Evolutionary conservation across 2,797 vertebrate species (phyloP), one percentile per base, ranked within the genome.

Genomic region (Ataeniobius toweri): DNA sequence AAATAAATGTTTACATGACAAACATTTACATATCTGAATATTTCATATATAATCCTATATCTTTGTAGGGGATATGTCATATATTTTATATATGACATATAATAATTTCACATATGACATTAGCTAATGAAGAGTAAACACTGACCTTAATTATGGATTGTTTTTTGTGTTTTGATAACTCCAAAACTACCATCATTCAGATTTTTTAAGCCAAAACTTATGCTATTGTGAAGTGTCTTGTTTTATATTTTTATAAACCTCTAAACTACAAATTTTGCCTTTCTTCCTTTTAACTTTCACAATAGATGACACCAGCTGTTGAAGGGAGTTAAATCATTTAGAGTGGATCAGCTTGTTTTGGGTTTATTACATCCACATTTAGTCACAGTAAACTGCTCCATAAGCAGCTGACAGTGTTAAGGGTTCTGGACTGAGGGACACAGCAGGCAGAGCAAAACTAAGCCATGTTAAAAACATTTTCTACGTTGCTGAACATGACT

Each of bases 371-470:
- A 78, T 31, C 28, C 22, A 71, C 20, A 80, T 80, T 77, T 56
- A 68, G 75, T 83, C 58, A 55, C 75, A 81, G 68, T 71, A 14
- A 10, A 50, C 31, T 44, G 68, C 50, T 77, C 77, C 68, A 26
- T 3, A 48, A 36, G 50, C 76, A 82, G 82, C 84, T 86, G 80
- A 86, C 73, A 3, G 2, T 76, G 76, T 74, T 78, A 59, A 69
- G 39, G 76, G 78, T 46, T 79, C 2, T 56, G 69, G 75, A 83
- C 82, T 80, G 71, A 87, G 74, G 67, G 76, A 85, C 73, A 51
- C 80, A 67, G 86, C 75, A 53, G n/a, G 65, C 74, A 56, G 63
- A 84, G 46, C 69, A 61, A 82, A 68, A 56, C 73, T 39, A 24
- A 71, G n/a, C 13, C 0, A 8, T 72, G 69, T 78, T 71, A 68